These are phyloP conservation scores for Calcarius lapponicus DNA, from an alignment of 2,797 vertebrate genomes.

Conservation along the genomic window DNA sequence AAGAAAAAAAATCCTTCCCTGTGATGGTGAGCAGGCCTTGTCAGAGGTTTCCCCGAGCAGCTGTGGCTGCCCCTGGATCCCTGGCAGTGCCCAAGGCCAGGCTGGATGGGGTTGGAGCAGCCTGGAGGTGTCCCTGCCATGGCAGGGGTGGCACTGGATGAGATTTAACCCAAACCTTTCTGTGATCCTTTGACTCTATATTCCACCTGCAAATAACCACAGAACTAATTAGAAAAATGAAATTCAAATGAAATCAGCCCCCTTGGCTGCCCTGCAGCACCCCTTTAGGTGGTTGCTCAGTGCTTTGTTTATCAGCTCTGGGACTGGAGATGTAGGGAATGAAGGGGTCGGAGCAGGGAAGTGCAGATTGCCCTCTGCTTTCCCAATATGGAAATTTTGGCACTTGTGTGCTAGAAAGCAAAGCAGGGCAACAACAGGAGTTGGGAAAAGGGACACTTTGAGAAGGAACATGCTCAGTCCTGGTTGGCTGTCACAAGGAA, in stretches of 20 bases:
- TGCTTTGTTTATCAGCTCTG: background rate
- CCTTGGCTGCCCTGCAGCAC: background rate
- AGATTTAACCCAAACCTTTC: accelerated
- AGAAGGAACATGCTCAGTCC: background rate
- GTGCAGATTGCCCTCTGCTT: background rate
- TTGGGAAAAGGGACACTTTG: background rate
- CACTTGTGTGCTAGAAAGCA: background rate
- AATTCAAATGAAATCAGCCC: background rate
- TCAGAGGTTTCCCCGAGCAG: background rate
- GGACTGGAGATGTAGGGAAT: background rate
- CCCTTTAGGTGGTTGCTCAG: background rate
- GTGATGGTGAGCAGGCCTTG: accelerated
- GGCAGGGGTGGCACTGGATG: background rate
- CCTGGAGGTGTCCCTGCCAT: background rate
- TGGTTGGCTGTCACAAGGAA: background rate
- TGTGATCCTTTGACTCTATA: background rate
- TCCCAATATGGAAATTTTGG: background rate
- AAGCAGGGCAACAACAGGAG: background rate
- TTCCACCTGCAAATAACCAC: background rate
- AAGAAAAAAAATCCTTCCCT: background rate
- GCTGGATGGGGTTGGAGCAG: accelerated
- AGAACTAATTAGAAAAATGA: background rate
- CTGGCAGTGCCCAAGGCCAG: background rate
- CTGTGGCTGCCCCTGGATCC: background rate
- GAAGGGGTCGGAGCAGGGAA: background rate